Conservation (phyloP, 2,113 vertebrate genomes). For the pig (Sus scrofa) region DNA sequence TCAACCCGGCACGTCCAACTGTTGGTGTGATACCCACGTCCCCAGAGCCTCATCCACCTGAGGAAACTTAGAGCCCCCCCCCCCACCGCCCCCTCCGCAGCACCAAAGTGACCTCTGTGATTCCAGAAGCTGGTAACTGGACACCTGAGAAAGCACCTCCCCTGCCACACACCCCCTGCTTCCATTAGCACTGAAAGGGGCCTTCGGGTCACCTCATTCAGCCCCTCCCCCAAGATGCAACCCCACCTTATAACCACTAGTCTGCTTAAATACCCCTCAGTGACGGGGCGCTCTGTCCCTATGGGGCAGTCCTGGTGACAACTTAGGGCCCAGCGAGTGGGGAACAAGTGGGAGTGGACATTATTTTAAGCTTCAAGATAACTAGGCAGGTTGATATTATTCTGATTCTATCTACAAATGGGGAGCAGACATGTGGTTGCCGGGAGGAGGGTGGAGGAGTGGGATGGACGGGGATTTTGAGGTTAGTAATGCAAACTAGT, state of each 20-base stretch:
- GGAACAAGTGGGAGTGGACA: neutral
- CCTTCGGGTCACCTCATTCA: fast-evolving
- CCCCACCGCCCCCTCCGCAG: fast-evolving
- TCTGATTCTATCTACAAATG: too few species aligned
- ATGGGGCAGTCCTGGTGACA: fast-evolving
- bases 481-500: too few species aligned
- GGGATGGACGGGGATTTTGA: too few species aligned
- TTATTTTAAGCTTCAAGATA: neutral
- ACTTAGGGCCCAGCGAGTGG: fast-evolving
- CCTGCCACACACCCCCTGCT: fast-evolving
- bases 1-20: constrained; percentile 44
- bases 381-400: fast-evolving
- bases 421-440: too few species aligned
- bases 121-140: constrained; percentile 17
- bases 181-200: neutral
- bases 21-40: neutral
- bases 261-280: neutral
- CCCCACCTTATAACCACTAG: neutral
- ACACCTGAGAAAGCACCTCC: neutral
- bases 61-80: neutral
- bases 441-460: too few species aligned
- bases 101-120: neutral
- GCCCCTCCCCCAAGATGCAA: neutral
- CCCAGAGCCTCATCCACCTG: neutral
- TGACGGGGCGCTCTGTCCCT: fast-evolving